phyloP scores from a whole-genome alignment of 2,113 vertebrate species.

The Ifrita kowaldi region DNA sequence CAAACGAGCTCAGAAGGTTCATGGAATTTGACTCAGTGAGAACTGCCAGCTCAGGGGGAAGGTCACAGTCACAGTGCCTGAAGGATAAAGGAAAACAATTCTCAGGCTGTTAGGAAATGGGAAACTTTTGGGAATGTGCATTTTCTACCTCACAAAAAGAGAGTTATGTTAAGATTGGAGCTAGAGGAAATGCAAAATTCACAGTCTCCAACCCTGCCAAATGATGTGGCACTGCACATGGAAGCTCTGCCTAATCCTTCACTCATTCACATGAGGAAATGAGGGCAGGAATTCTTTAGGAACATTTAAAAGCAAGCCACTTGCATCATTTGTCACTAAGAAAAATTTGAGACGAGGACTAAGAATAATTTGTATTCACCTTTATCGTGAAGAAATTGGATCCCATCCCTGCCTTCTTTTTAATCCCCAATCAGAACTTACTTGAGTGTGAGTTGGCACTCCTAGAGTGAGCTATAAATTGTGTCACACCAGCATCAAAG shows the following conservation, averaged over 20 bases:
- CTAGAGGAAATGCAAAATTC: no score
- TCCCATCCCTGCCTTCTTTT: background rate
- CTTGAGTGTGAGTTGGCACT: slow-evolving; percentile 7
- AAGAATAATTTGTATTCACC: background rate
- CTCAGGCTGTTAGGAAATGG: background rate
- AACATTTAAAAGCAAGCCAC: background rate
- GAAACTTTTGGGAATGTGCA: background rate
- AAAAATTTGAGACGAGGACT: background rate
- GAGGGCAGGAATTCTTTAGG: background rate
- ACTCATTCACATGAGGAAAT: background rate
- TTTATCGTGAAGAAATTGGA: background rate
- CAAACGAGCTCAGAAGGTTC: slow-evolving; percentile 43
- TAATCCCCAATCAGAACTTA: background rate
- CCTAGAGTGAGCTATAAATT: background rate
- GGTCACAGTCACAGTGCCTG: background rate
- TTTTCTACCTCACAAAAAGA: background rate
- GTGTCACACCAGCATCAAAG: slow-evolving; percentile 15
- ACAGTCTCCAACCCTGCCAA: background rate
- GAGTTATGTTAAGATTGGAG: background rate
- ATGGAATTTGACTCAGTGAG: slow-evolving; percentile 15
- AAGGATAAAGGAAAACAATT: background rate
- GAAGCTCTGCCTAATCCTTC: background rate
- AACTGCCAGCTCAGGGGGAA: slow-evolving; percentile 13
- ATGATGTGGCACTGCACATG: background rate
- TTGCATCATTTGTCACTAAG: background rate